Percentiles rank a stretch among this genome's conserved stretches.
Evolutionary conservation across 2,888 invertebrate genomes (phyloP).

Genomic region (Andrena bucephala): DNA sequence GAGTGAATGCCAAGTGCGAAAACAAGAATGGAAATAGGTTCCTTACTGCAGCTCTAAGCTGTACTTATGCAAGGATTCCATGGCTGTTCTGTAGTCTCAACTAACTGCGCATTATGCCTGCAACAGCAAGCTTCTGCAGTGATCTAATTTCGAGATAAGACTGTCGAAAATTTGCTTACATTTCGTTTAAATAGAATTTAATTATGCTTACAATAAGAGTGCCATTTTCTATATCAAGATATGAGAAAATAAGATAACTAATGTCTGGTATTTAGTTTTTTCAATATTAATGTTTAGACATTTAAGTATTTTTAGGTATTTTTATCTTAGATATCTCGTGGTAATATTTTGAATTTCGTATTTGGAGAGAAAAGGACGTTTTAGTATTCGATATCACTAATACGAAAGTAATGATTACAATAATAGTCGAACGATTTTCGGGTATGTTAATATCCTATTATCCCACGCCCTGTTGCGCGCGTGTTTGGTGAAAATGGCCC

Average conservation of each 20-base stretch:
- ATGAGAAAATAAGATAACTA: not conserved
- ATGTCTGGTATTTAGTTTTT: not conserved
- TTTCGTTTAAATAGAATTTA: not conserved
- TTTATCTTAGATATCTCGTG: not conserved
- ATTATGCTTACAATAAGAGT: not conserved
- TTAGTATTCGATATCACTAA: not conserved
- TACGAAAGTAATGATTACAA: not conserved
- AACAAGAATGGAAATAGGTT: conserved; percentile 49
- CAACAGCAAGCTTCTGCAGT: not conserved
- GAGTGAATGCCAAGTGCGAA: conserved; percentile 46
- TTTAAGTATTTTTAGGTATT: not conserved
- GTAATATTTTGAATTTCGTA: not conserved
- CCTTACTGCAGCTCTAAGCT: conserved; percentile 1
- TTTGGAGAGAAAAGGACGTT: not conserved
- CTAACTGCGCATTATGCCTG: conserved; percentile 19
- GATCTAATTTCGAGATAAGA: not conserved
- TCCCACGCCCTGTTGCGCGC: not conserved
- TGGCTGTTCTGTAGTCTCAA: conserved; percentile 8
- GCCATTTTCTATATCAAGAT: not conserved
- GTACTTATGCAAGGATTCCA: conserved; percentile 26
- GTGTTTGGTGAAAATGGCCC: conserved; percentile 15
- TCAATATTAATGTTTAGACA: not conserved
- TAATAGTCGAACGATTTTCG: not conserved
- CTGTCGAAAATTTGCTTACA: not conserved
- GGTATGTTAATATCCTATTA: not conserved